Percentiles rank a stretch among this genome's conserved stretches.
These are phyloP conservation scores for Crenuchus spilurus DNA, from an alignment of 2,797 vertebrate genomes.

Conservation along the genomic window DNA sequence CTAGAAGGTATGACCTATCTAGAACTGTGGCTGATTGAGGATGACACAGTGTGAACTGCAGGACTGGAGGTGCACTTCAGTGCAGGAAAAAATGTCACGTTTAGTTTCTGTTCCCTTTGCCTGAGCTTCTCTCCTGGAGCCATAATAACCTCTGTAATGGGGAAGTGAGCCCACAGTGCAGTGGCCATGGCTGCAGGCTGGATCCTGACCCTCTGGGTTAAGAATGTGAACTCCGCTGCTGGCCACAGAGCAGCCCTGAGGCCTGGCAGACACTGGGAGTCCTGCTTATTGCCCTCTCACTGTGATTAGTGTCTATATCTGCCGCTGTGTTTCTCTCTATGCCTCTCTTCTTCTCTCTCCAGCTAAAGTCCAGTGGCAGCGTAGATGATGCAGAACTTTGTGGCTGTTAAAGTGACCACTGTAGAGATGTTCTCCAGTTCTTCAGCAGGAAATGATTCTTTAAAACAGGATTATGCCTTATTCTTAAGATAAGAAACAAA, in stretches of 20 bases:
- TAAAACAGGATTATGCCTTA: not conserved
- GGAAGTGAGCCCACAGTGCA: slow-evolving; percentile 68
- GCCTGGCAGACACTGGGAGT: slow-evolving; percentile 56
- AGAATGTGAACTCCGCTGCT: slow-evolving; percentile 80
- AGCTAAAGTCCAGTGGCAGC: not conserved
- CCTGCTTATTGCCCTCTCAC: slow-evolving; percentile 52
- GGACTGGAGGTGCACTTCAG: slow-evolving; percentile 24
- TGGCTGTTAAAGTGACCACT: not conserved
- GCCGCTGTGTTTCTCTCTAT: not conserved
- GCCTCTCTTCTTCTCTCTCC: slow-evolving; percentile 12
- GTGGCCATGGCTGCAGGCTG: slow-evolving; percentile 73
- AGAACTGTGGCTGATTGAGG: not conserved
- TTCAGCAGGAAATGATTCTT: not conserved
- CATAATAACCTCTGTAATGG: slow-evolving; percentile 47
- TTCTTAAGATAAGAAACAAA: not conserved
- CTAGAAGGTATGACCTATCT: not conserved
- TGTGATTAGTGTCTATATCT: not conserved
- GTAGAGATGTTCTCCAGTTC: not conserved
- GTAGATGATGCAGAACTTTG: not conserved
- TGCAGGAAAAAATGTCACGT: slow-evolving; percentile 19
- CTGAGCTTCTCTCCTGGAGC: slow-evolving; percentile 11
- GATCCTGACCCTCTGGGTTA: slow-evolving; percentile 75
- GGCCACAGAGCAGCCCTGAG: slow-evolving; percentile 71
- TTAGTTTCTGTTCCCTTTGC: slow-evolving; percentile 36
- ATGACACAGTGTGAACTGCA: slow-evolving; percentile 1